These are phyloP conservation scores for Thelaira solivaga DNA, from an alignment of 2,888 invertebrate species.

Conservation along the genomic window DNA sequence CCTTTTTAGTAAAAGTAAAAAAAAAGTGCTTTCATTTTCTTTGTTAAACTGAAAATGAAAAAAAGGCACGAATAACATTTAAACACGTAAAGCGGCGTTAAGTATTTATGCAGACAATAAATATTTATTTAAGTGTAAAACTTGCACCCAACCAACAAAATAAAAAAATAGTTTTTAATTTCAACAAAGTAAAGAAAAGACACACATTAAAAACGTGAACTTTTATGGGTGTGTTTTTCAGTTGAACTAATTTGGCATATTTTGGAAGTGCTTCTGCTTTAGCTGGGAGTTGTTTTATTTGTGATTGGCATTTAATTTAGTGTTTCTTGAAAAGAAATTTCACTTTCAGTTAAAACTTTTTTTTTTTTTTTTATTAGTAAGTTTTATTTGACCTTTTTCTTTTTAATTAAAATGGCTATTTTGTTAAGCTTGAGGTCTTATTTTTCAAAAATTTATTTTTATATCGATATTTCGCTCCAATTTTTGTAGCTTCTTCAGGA, in stretches of 20 bases:
- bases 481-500: too few relatives aligned
- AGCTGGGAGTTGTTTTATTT: not conserved
- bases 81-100: constrained; percentile 31
- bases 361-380: not conserved
- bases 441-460: too few relatives aligned
- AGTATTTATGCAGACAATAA: constrained; percentile 7
- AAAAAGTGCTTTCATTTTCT: constrained; percentile 36
- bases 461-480: too few relatives aligned
- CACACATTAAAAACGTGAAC: too few relatives aligned
- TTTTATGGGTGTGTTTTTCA: too few relatives aligned
- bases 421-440: too few relatives aligned
- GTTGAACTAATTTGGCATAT: too few relatives aligned
- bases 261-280: constrained; percentile 24
- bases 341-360: constrained; percentile 47
- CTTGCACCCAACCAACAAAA: not conserved
- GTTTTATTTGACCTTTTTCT: constrained; percentile 21
- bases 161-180: not conserved
- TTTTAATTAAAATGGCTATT: too few relatives aligned
- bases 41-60: not conserved
- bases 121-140: not conserved
- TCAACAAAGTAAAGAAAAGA: not conserved
- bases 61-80: not conserved
- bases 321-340: constrained; percentile 25
- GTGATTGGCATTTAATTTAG: not conserved
- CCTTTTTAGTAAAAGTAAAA: not conserved